Conservation (phyloP, 2,888 invertebrate species). For the Epirrhoe alternata region DNA sequence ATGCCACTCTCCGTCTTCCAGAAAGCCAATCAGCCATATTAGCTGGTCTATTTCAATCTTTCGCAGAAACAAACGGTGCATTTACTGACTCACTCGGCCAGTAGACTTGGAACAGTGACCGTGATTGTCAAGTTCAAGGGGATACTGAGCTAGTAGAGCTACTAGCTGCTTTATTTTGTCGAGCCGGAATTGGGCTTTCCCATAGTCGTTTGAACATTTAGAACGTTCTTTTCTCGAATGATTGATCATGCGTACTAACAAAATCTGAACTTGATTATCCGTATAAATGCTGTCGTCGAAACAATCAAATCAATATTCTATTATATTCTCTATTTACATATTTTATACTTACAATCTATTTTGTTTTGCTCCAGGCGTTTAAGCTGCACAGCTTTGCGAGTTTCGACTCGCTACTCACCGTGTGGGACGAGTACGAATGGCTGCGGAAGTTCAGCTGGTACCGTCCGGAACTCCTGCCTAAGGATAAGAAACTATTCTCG, state of each 20-base stretch:
- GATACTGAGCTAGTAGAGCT: constrained; percentile 10
- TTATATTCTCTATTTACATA: not conserved
- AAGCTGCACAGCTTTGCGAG: constrained; percentile 60
- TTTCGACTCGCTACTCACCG: constrained; percentile 58
- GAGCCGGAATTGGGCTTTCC: not conserved
- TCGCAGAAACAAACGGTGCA: constrained; percentile 63
- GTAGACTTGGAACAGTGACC: constrained; percentile 29
- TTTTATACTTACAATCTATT: constrained; percentile 1
- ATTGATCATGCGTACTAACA: not conserved
- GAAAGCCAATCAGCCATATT: constrained; percentile 69
- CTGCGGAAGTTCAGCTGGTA: constrained; percentile 65
- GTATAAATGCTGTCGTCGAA: not conserved
- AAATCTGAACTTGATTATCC: not conserved
- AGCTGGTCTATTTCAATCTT: constrained; percentile 69
- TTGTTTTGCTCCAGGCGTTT: constrained; percentile 67
- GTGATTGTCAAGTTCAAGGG: constrained; percentile 29
- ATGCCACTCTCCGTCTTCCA: constrained; percentile 66
- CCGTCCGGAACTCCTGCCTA: constrained; percentile 65
- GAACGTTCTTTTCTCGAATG: not conserved
- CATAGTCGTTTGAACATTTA: constrained; percentile 1
- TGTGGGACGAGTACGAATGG: constrained; percentile 66
- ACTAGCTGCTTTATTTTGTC: constrained; percentile 14
- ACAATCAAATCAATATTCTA: not conserved
- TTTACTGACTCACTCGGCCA: constrained; percentile 49
- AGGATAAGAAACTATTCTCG: constrained; percentile 60